These are phyloP conservation scores for Aphis gossypii DNA, from an alignment of 1,140 invertebrate species.

Conservation along the genomic window DNA sequence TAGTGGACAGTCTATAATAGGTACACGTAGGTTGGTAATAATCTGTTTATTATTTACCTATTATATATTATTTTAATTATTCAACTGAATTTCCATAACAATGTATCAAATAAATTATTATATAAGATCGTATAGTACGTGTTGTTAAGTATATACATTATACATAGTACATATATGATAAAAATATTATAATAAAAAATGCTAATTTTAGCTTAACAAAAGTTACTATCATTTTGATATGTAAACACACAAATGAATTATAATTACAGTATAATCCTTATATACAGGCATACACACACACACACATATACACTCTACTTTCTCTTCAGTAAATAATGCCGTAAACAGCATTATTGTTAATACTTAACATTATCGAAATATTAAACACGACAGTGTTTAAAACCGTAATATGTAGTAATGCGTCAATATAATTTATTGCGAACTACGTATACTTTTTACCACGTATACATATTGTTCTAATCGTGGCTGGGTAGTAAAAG, in stretches of 20 bases:
- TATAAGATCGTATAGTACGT: neutral
- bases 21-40: neutral
- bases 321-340: neutral
- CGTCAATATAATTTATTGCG: neutral
- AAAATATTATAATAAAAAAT: neutral
- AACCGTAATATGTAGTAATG: neutral
- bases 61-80: constrained; percentile 1
- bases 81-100: constrained; percentile 28
- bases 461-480: too few species aligned
- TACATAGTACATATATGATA: neutral
- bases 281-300: neutral
- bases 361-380: neutral
- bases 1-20: neutral
- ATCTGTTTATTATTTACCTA: neutral
- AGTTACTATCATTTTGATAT: constrained; percentile 25
- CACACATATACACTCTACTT: neutral
- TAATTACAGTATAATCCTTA: neutral
- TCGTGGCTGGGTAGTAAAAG: neutral
- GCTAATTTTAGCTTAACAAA: neutral
- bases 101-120: neutral
- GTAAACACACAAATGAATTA: neutral
- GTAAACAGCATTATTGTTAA: neutral
- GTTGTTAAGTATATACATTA: too few species aligned
- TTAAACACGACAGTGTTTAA: neutral
- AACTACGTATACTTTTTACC: neutral